These are phyloP conservation scores for Plebejus anna DNA, from an alignment of 2,888 invertebrate species.

Conservation along the genomic window DNA sequence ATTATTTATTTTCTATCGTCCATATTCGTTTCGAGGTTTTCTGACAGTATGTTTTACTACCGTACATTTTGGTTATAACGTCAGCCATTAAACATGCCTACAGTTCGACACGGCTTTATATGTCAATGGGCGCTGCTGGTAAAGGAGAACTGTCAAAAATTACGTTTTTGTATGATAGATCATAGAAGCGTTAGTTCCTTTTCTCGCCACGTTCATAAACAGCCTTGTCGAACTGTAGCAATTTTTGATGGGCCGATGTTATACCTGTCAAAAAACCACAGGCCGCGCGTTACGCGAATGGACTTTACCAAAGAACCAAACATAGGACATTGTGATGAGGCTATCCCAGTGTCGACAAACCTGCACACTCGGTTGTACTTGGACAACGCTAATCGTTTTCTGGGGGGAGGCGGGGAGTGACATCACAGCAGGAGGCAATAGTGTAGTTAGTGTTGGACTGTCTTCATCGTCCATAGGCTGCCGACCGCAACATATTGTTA, in stretches of 20 bases:
- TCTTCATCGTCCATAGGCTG: slow-evolving; percentile 52
- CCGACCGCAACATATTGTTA: slow-evolving; percentile 30
- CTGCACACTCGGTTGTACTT: slow-evolving; percentile 51
- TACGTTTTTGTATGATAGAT: too few species aligned
- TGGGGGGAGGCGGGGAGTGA: slow-evolving; percentile 48
- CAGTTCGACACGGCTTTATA: too few species aligned
- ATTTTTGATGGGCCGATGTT: too few species aligned
- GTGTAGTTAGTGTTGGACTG: slow-evolving; percentile 55
- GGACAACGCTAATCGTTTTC: slow-evolving; percentile 48
- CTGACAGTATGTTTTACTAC: too few species aligned
- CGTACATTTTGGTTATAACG: too few species aligned
- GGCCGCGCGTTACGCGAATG: background rate
- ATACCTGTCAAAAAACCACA: too few species aligned
- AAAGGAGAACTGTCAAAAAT: too few species aligned
- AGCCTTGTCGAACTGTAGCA: too few species aligned
- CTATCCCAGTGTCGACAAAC: slow-evolving; percentile 45
- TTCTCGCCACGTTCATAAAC: too few species aligned
- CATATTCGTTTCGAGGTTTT: background rate
- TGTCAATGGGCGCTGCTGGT: too few species aligned
- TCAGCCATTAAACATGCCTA: too few species aligned
- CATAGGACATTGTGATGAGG: slow-evolving; percentile 19
- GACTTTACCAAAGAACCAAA: background rate
- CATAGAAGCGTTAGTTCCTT: too few species aligned
- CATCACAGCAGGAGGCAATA: slow-evolving; percentile 54
- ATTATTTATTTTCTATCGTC: background rate